These are phyloP conservation scores for Megaceryle torquata DNA, from an alignment of 2,113 vertebrate genomes.

Conservation along the genomic window DNA sequence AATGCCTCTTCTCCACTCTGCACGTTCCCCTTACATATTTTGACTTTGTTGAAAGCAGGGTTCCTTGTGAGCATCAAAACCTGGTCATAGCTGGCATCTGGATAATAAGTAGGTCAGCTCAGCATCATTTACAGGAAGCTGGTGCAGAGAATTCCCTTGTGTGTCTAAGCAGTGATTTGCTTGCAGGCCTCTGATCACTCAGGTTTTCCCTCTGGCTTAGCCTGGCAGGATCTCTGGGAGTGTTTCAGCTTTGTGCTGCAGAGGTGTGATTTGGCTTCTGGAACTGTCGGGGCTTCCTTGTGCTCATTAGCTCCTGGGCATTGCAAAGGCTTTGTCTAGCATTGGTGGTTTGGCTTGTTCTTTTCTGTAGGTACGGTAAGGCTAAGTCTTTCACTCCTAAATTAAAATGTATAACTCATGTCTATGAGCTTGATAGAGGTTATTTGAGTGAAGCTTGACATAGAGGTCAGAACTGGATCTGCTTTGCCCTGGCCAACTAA, in stretches of 20 bases:
- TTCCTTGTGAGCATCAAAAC: neutral
- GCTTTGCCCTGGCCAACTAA: neutral
- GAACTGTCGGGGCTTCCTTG: neutral
- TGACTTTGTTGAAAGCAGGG: neutral
- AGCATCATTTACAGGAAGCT: neutral
- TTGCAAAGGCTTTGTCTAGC: neutral
- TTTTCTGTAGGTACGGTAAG: neutral
- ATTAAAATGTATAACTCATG: neutral
- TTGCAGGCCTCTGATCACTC: neutral
- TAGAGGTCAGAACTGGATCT: neutral
- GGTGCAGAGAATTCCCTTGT: neutral
- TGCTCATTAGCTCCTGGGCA: neutral
- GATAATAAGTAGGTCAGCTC: slow-evolving; percentile 11
- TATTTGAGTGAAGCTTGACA: neutral
- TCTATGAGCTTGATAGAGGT: neutral
- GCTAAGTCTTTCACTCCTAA: neutral
- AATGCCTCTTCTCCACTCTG: neutral
- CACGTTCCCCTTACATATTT: neutral
- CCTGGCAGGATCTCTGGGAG: neutral
- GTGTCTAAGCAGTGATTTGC: neutral
- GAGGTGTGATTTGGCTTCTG: neutral
- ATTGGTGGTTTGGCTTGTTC: neutral
- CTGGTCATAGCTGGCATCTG: neutral
- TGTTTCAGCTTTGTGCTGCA: neutral
- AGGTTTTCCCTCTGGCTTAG: neutral